Conservation (phyloP, 2,113 vertebrate genomes). For the Nyctereutes procyonoides region DNA sequence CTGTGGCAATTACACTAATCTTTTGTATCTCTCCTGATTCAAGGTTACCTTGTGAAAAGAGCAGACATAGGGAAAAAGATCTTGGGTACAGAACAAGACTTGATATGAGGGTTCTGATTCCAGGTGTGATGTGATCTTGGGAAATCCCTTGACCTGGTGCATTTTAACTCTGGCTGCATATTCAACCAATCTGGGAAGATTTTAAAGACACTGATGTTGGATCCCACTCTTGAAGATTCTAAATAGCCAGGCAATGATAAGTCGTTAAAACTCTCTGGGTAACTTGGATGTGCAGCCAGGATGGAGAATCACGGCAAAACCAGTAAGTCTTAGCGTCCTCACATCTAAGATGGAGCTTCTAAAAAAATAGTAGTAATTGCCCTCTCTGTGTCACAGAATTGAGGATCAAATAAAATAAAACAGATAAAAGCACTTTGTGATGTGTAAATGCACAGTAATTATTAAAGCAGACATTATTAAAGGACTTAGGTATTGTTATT, state of each 20-base stretch:
- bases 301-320: not conserved
- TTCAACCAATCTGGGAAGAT: not conserved
- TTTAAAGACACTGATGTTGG: not conserved
- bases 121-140: not conserved
- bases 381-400: not conserved
- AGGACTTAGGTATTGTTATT: constrained; percentile 12
- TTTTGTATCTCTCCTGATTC: not conserved
- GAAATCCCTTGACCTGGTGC: not conserved
- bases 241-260: not conserved
- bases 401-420: not conserved
- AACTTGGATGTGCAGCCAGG: not conserved
- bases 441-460: constrained; percentile 5
- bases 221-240: not conserved
- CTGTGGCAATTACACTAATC: not conserved
- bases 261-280: not conserved
- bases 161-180: not conserved
- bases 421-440: not conserved
- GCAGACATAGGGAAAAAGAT: not conserved
- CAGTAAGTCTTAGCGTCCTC: not conserved
- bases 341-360: not conserved
- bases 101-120: not conserved
- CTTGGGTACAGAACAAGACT: not conserved
- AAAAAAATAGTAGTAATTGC: not conserved
- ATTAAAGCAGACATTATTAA: constrained; percentile 45
- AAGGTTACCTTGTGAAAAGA: not conserved